Percentiles rank a stretch among this genome's conserved stretches.
phyloP scores from a whole-genome alignment of 2,113 vertebrate species.

The Paramisgurnus dabryanus region DNA sequence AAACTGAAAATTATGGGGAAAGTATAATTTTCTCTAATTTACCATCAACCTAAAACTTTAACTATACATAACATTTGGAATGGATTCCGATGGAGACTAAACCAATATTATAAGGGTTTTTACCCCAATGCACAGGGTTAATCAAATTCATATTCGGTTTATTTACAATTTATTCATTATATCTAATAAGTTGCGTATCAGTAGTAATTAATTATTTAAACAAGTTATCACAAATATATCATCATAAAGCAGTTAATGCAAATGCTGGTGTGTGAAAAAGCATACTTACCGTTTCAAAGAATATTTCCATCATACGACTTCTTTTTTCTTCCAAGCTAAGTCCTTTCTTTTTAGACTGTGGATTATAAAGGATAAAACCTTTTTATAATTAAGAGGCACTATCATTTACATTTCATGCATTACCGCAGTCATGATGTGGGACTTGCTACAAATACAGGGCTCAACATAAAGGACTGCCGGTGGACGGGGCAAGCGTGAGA shows the following conservation, averaged over 20 bases:
- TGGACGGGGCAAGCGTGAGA: no score
- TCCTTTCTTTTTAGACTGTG: conserved; percentile 95
- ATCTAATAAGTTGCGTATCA: no score
- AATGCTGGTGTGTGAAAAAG: background rate
- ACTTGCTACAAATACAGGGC: no score
- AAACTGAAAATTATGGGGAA: no score
- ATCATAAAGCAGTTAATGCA: background rate
- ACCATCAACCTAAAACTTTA: no score
- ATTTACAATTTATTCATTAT: background rate
- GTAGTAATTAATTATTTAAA: no score
- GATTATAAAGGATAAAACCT: conserved; percentile 14
- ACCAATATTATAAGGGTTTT: no score
- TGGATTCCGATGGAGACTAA: no score
- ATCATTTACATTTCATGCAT: background rate
- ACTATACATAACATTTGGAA: no score
- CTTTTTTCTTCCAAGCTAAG: conserved; percentile 95
- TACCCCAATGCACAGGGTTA: background rate
- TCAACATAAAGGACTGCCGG: no score
- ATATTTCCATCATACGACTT: conserved; percentile 96
- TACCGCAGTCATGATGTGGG: no score
- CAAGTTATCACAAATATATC: background rate
- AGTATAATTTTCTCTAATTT: no score
- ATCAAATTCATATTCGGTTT: background rate
- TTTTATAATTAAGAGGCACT: background rate
- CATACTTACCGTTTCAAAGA: conserved; percentile 95